phyloP scores from a whole-genome alignment of 1,140 invertebrate genomes.

The Drosophila obscura region DNA sequence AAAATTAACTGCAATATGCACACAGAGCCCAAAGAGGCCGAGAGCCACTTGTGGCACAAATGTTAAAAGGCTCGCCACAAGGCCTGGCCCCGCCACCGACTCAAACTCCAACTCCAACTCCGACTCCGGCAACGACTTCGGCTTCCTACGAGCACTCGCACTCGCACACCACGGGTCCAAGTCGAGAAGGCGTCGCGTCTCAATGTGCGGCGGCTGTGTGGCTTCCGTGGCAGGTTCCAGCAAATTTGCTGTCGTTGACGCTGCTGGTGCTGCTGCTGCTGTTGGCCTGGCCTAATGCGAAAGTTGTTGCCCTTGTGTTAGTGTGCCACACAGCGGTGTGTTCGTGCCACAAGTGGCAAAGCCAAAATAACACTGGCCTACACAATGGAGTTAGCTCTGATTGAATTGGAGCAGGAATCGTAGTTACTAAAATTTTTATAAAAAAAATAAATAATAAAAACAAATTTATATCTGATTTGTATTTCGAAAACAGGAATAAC shows the following conservation, averaged over 20 bases:
- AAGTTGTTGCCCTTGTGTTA: constrained; percentile 83
- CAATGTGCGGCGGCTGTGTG: constrained; percentile 18
- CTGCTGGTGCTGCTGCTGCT: constrained; percentile 33
- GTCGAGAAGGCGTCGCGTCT: constrained; percentile 50
- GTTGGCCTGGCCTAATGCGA: constrained; percentile 72
- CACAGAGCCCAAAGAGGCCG: constrained; percentile 21
- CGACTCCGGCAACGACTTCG: constrained; percentile 14
- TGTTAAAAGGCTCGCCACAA: constrained; percentile 65
- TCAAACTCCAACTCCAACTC: not conserved
- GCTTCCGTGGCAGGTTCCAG: constrained; percentile 44
- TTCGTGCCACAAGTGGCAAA: constrained; percentile 72
- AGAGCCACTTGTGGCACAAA: constrained; percentile 56
- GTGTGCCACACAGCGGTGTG: constrained; percentile 49
- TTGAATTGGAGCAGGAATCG: too few relatives aligned
- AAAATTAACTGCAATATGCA: constrained; percentile 72
- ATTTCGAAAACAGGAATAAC: too few relatives aligned
- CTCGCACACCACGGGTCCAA: constrained; percentile 25
- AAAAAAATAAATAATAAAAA: not conserved
- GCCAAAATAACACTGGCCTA: constrained; percentile 54
- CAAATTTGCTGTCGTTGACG: constrained; percentile 49
- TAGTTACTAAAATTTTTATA: not conserved
- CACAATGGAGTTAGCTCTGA: constrained; percentile 1
- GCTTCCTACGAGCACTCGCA: constrained; percentile 62
- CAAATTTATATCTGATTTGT: too few relatives aligned
- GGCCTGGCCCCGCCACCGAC: constrained; percentile 12